Evolutionary conservation across 2,113 vertebrate species (phyloP).

Genomic region (Eolophus roseicapilla): DNA sequence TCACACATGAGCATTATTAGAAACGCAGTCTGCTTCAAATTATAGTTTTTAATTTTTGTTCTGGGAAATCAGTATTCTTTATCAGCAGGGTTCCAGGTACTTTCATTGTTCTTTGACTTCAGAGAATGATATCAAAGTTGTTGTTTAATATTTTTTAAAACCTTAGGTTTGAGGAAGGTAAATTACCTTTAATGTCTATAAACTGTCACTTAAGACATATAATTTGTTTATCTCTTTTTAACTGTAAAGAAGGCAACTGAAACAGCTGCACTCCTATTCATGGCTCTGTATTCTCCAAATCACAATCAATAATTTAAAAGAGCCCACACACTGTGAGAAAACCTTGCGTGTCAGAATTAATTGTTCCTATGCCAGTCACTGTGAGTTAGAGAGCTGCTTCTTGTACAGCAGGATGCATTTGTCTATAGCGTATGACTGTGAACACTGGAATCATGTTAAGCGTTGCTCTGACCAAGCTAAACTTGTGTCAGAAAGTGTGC

Average conservation of each 20-base stretch:
- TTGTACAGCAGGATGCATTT: background rate
- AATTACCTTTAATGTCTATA: constrained; percentile 57
- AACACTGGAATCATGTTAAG: background rate
- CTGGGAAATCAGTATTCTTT: constrained; percentile 14
- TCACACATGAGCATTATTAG: background rate
- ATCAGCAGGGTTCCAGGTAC: constrained; percentile 7
- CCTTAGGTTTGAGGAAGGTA: constrained; percentile 4
- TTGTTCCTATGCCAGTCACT: constrained; percentile 33
- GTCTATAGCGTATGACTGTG: background rate
- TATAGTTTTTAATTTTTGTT: background rate
- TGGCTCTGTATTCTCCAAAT: constrained; percentile 17
- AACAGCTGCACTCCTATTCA: constrained; percentile 11
- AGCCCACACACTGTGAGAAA: constrained; percentile 25
- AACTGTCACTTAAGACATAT: constrained; percentile 17
- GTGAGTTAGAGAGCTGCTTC: background rate
- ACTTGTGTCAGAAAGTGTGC: background rate
- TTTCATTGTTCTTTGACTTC: constrained; percentile 19
- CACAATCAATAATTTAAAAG: constrained; percentile 42
- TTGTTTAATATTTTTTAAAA: constrained; percentile 33
- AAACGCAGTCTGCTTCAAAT: background rate
- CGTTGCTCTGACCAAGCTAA: background rate
- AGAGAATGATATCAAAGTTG: constrained; percentile 4
- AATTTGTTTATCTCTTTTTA: constrained; percentile 39
- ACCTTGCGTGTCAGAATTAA: constrained; percentile 54
- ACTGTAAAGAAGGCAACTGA: background rate